A percentile compares a stretch with the other conserved stretches of the same genome.
These are phyloP conservation scores for Percopsis transmontana DNA, from an alignment of 2,113 vertebrate species.

Conservation along the genomic window DNA sequence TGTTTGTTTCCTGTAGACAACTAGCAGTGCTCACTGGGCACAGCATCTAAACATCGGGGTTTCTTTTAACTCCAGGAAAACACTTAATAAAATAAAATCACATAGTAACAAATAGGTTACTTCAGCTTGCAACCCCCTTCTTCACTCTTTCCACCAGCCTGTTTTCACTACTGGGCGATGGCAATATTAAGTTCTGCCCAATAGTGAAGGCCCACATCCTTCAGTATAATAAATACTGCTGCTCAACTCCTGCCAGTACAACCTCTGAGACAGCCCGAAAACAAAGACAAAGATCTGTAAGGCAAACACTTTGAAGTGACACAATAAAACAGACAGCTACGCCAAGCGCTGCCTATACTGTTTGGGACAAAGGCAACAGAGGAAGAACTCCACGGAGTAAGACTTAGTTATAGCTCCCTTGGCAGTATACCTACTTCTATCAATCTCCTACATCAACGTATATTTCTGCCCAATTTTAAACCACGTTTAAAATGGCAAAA, in stretches of 20 bases:
- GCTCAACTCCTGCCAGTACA: not conserved
- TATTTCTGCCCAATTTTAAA: too few relatives aligned
- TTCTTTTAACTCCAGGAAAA: constrained; percentile 36
- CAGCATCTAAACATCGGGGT: constrained; percentile 27
- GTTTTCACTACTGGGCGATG: constrained; percentile 7
- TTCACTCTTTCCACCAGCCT: constrained; percentile 26
- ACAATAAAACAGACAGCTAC: constrained; percentile 9
- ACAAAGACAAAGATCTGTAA: constrained; percentile 24
- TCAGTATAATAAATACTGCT: constrained; percentile 1
- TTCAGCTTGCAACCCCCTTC: constrained; percentile 17
- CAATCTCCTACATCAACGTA: not conserved
- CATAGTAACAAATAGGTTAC: constrained; percentile 8
- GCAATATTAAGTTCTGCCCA: constrained; percentile 13
- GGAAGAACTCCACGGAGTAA: constrained; percentile 6
- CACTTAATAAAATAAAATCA: constrained; percentile 27
- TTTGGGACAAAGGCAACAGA: constrained; percentile 22
- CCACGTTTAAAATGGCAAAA: too few relatives aligned
- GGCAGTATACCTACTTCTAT: constrained; percentile 34
- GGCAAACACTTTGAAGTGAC: constrained; percentile 33
- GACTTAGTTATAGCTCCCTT: constrained; percentile 46
- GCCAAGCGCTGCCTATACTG: constrained; percentile 25
- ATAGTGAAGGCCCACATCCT: not conserved
- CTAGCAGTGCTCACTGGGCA: constrained; percentile 12
- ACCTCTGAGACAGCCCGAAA: constrained; percentile 3
- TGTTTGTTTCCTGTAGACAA: constrained; percentile 58